phyloP scores from a whole-genome alignment of 2,113 vertebrate genomes.

The Tretioscincus oriximinensis region DNA sequence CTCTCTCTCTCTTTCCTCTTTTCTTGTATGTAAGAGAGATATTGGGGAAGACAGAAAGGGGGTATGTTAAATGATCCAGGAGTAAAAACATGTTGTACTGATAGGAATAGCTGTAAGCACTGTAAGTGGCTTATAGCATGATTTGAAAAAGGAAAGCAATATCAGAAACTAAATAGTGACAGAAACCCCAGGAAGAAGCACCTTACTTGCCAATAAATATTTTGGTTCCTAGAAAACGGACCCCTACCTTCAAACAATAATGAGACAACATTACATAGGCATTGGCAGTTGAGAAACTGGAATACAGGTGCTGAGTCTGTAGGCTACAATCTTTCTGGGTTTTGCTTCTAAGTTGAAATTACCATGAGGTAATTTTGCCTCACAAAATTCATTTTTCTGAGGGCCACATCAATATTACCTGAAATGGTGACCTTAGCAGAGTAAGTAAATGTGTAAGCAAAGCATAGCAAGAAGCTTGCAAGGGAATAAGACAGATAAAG shows the following conservation, averaged over 20 bases:
- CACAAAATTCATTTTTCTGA: background rate
- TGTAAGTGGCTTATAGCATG: constrained; percentile 27
- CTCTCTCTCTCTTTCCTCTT: no score
- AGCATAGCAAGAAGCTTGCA: constrained; percentile 12
- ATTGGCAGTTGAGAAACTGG: background rate
- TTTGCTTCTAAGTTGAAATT: constrained; percentile 27
- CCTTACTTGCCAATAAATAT: background rate
- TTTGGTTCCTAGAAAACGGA: constrained; percentile 17
- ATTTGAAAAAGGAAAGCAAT: constrained; percentile 39
- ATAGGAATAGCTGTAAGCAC: constrained; percentile 39
- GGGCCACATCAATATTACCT: background rate
- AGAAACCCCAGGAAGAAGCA: constrained; percentile 27
- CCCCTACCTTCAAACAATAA: constrained; percentile 7
- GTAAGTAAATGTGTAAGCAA: background rate
- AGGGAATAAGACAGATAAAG: background rate
- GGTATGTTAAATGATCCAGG: constrained; percentile 8
- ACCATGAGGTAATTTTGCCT: constrained; percentile 9
- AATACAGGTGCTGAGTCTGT: constrained; percentile 1
- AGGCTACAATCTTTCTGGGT: constrained; percentile 3
- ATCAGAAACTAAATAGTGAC: constrained; percentile 6
- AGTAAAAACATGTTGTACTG: constrained; percentile 17
- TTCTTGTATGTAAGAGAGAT: background rate
- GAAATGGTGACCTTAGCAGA: constrained; percentile 3
- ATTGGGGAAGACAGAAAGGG: no score
- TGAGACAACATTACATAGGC: constrained; percentile 25